Evolutionary conservation across 2,113 vertebrate genomes (phyloP), one percentile per base, ranked within the genome.

Genomic region (Penelope pileata): DNA sequence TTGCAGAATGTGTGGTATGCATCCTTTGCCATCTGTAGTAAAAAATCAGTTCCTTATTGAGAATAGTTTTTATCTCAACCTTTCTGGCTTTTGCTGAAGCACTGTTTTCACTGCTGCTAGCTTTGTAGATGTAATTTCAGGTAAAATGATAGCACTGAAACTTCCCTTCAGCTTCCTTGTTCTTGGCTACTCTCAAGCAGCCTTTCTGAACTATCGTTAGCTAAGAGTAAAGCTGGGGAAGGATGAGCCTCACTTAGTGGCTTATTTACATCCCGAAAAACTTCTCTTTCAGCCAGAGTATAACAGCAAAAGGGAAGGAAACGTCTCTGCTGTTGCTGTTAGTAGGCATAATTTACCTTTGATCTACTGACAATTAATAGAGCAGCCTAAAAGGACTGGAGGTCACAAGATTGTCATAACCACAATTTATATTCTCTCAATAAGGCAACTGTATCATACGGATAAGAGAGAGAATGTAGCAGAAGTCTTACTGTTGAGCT

Each of bases 401-500:
- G 48, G 75, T 59, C 58, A 67, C 36, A 43, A 42, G 63, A 53
- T 45, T 32, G 50, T 69, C 29, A 40, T 22, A 43, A 26, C 10
- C 10, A 9, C 18, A 30, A 40, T 62, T 66, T 19, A 4, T 62
- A 50, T 18, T 91, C 32, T 62, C n/a, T 7, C 24, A 51, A 22
- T 15, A 69, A 60, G 69, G 74, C 48, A 94, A 34, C 23, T n/a
- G 1, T 30, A 51, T 5, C 18, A 23, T 5, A 30, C 8, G 69
- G 17, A 43, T 21, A 47, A 59, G 50, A 30, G 74, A 22, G 19
- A 51, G 17, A 19, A 34, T 2, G 40, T 59, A 72, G 68, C 43
- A 94, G 76, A 16, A 32, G 47, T 95, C 99, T 97, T 97, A 99
- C 99, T 93, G 51, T 94, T 53, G 98, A 98, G 97, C 99, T 99